Base-by-base conservation (phyloP, 2,888 invertebrate species). In the Coelopa pilipes region DNA sequence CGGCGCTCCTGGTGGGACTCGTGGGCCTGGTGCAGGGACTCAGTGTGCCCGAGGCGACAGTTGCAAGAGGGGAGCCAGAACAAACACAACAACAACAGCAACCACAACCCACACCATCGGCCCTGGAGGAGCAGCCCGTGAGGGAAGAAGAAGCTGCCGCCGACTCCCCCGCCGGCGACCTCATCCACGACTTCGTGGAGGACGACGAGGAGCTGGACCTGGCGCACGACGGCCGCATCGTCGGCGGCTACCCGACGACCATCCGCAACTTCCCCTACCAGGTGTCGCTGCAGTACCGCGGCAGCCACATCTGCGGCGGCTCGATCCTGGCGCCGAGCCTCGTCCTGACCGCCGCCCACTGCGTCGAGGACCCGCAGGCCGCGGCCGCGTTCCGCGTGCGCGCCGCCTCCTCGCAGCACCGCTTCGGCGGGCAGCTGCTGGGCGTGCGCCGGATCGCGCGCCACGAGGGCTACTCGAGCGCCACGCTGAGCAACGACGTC, bases 401-500 rank as follows among this genome's bases (percentile, higher is more conserved):
- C 1, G 75, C 82, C 66, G 83, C 82, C 13, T 76, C 82, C 68
- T 75, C 81, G 12, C 76, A 79, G 53, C 84, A 85, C 71, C 76
- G 76, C 10, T 59, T 34, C 11, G 85, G 84, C 49, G 84, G 84
- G 2, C 78, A 80, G 21, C 15, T 83, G 77, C 77, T 82, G 17
- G 79, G 79, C 17, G 75, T 84, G 3, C 78, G 77, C 57, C 79
- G 76, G 62, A 81, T 84, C 71, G 78, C 83, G 60, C 78, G 77
- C 5, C 84, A 84, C 69, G 80, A 77, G 19, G 78, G 70, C 68
- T 84, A 83, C 78, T 79, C 80, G 57, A 72, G 71, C 15, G 75
- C 77, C 66, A 78, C 80, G 46, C 80, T 81, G 57, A 82, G 85
- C 76, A 79, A 80, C 72, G 84, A 85, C 76, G 75, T 85, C 71